Evolutionary conservation across 1,140 invertebrate species (phyloP), one percentile per base, ranked within the genome.

Genomic region (Papilio xuthus): DNA sequence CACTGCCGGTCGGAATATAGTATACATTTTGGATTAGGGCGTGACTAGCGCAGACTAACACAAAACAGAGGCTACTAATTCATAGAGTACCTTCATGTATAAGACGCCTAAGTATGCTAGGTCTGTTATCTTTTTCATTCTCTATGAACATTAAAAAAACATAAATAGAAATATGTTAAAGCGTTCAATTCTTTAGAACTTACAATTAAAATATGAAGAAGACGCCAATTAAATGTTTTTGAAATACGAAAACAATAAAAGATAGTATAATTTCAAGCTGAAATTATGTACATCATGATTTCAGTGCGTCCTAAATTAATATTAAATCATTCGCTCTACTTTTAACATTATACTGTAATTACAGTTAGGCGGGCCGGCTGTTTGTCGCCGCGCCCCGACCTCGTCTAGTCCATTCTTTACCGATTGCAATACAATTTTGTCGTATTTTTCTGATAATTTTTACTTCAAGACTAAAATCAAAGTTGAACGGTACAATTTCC

Each of bases 11-110:
- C 41, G 77, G 79, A 79, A 79, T 83, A 80, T 69, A 77, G 77
- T 78, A 83, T 80, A 82, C 78, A 78, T 76, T 80, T 78, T 28
- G 79, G 82, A 84, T 87, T 86, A 84, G 87, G 90, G 90, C 78
- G 90, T 81, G 89, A 80, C 82, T 73, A 20, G 9, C 69, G 80
- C 47, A 90, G 89, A 86, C 81, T 85, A 90, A 44, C 15, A 6
- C 20, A 12, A 26, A 20, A 77, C 78, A 83, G 79, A 83, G 79
- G 20, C 74, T 74, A 28, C 32, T 23, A 28, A 12, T 75, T 72
- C 23, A 37, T 13, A 32, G 20, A 79, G 71, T 77, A 28, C 37
- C 23, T 82, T 77, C 8, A 2, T 2, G 32, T 9, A n/a, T 4
- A 28, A 67, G 41, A 9, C 10, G 23, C 37, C n/a, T n/a, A n/a